Base-by-base conservation (phyloP, 2,888 invertebrate genomes). In the Patella pellucida region DNA sequence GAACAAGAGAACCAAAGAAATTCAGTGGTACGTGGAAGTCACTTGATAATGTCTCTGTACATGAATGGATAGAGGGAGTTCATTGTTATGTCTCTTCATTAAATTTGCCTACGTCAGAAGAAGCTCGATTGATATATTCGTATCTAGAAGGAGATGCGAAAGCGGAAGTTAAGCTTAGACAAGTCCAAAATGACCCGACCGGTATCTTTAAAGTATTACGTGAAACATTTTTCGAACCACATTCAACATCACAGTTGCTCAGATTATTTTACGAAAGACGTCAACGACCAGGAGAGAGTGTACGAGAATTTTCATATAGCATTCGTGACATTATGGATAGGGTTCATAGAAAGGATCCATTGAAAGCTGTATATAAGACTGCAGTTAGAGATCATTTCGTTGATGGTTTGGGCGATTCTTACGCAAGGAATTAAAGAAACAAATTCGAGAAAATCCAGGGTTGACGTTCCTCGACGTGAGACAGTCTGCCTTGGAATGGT, bases 401-500 rank as follows among this genome's bases (percentile, higher is more conserved):
- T n/a, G 56, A 56, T 56, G 56, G 56, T 56, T 14, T 56, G 11
- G 15, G n/a, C 15, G 56, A 56, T 14, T 9, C 56, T 4, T 56
- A n/a, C 15, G 56, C 15, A 56, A 56, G n/a, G 56, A 56, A 56
- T 56, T 56, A 15, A 56, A 56, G 1, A 15, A n/a, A 15, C 56
- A 56, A 56, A 56, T 56, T n/a, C 56, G 56, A n/a, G 56, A 56
- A 15, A 56, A 56, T 14, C 56, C 56, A 15, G 5, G 5, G 1
- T 56, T 56, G n/a, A 11, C 56, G 0, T 56, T 56, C 56, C 15
- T 56, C 14, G 56, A 56, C n/a, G n/a, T 56, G 16, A 56, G 56
- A 56, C 15, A 56, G 56, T 56, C n/a, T 56, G 56, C 56, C 15
- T 56, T 56, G n/a, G 56, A 56, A n/a, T 56, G 56, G 56, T n/a